Conservation (phyloP, 1,140 invertebrate genomes). For the Periplaneta americana region DNA sequence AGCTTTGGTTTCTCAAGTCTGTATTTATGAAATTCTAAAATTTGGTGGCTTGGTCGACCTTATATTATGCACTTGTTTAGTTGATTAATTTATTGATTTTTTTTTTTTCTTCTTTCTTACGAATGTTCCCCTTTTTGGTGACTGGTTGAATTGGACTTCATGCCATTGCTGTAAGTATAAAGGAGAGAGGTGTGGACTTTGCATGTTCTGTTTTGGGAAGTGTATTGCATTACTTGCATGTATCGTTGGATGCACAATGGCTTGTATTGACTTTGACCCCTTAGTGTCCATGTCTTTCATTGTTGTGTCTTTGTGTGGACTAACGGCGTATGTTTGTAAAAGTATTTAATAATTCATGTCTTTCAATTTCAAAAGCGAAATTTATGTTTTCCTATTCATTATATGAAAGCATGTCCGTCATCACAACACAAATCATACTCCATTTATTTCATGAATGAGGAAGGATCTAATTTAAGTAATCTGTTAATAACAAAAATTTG, state of each 20-base stretch:
- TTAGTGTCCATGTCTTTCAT: background rate
- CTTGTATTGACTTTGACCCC: background rate
- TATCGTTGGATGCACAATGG: background rate
- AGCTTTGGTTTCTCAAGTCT: background rate
- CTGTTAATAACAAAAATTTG: no score
- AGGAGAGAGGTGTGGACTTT: background rate
- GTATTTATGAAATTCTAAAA: no score
- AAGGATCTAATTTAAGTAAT: no score
- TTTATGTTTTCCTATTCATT: no score
- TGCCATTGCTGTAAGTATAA: slow-evolving; percentile 18
- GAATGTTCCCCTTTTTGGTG: slow-evolving; percentile 41
- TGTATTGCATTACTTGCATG: background rate
- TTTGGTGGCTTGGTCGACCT: background rate
- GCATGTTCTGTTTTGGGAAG: slow-evolving; percentile 1
- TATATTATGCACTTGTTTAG: background rate
- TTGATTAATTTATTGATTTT: slow-evolving; percentile 27
- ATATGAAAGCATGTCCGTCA: no score
- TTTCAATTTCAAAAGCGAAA: no score
- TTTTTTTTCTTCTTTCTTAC: slow-evolving; percentile 30
- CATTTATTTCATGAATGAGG: no score
- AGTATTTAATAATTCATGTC: no score
- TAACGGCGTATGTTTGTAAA: background rate
- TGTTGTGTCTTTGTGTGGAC: no score
- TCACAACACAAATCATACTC: no score
- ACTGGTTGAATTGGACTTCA: slow-evolving; percentile 31